Evolutionary conservation across 2,888 invertebrate genomes (phyloP), one percentile per base, ranked within the genome.

Genomic region (Vanessa cardui): DNA sequence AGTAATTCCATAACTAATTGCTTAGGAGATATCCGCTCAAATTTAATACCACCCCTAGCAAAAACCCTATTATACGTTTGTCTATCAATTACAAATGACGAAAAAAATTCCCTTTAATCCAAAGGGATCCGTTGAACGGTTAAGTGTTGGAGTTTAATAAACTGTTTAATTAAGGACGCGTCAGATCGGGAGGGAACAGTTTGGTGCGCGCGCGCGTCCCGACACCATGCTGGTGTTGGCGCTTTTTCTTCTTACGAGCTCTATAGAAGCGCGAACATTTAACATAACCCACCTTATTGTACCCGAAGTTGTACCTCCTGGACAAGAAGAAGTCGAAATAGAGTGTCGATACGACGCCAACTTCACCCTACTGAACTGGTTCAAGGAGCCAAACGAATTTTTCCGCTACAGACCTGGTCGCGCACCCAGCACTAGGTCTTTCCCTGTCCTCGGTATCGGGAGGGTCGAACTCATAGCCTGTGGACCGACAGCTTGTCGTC

Each of bases 141-240:
- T 88, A 86, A 92, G 90, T 91, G 90, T 89, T 82, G 82, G 86
- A 86, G 91, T 85, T 91, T 91, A 92, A 87, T 90, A 89, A 91
- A 90, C 90, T 86, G 89, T 83, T 87, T 91, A 92, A 92, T 92
- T 92, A 90, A 90, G 88, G 83, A 77, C 79, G 84, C 80, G 87
- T 83, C 80, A 80, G 81, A 77, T 79, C 78, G 83, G 78, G 78
- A 78, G 83, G 81, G 81, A 82, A 80, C 89, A 90, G 90, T 89
- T 82, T 78, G 80, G 82, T 80, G 81, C 81, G 83, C 79, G 88
- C 85, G 80, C 82, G 84, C 85, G 82, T 73, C 78, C 79, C 74
- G 85, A 77, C 86, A 88, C 76, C 82, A 91, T 91, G 92, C 83
- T 87, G 67, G 70, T 79, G 69, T 70, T 84, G 56, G 77, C 78